Evolutionary conservation across 2,888 invertebrate species (phyloP), one percentile per base, ranked within the genome.

Genomic region (Trilocha varians): DNA sequence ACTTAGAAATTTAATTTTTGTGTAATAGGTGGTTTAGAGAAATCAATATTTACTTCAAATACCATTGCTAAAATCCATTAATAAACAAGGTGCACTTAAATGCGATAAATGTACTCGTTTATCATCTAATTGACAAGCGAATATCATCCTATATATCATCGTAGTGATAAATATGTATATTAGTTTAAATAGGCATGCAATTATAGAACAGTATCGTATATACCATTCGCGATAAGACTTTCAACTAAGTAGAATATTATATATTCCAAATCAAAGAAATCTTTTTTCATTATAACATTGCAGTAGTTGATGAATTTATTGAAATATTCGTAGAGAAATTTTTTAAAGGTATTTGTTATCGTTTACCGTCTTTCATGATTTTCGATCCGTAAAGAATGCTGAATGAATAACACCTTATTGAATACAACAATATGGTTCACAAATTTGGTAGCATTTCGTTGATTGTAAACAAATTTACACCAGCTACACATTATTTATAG

Each of bases 391-490:
- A n/a, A n/a, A n/a, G n/a, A n/a, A n/a, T n/a, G n/a, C n/a, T n/a
- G n/a, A n/a, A n/a, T n/a, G n/a, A n/a, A n/a, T n/a, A n/a, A n/a
- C n/a, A 18, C 11, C 6, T 25, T 9, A 6, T 25, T 9, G 11
- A 9, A 25, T 11, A 5, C 6, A 25, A 25, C 11, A 25, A 9
- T 25, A 25, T 25, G 11, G 11, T 5, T 11, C 11, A 25, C 8
- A 4, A 25, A 25, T 25, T 25, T 25, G 25, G 57, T 52, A 47
- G 54, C 59, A 59, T 59, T 62, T 43, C 43, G 58, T 68, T 65
- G 56, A 52, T 64, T 54, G 62, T 61, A 55, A 48, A 52, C 49
- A 57, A 56, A 48, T 65, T 59, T 61, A 64, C 70, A 72, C 65
- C 49, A 59, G 53, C 8, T 25, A 59, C 59, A 66, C 63, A 57